Evolutionary conservation across 2,888 invertebrate genomes (phyloP).

Genomic region (Sipha maydis): DNA sequence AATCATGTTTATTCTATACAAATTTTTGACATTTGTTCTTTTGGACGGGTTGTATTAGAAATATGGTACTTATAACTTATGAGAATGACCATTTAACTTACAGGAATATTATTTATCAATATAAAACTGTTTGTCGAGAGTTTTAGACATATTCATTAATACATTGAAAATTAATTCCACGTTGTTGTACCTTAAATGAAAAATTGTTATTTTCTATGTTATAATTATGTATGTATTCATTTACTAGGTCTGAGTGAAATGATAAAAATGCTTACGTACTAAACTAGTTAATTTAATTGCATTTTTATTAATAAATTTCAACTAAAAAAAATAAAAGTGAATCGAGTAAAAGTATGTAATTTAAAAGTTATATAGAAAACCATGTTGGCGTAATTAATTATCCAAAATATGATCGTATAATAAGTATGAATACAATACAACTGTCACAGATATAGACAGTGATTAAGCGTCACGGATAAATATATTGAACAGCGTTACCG

Average conservation of each 20-base stretch:
- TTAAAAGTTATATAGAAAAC: conserved; percentile 15
- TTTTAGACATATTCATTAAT: background rate
- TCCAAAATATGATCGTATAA: background rate
- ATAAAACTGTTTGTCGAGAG: background rate
- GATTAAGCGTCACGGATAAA: conserved; percentile 36
- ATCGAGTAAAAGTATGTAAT: background rate
- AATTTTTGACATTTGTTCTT: too few relatives aligned
- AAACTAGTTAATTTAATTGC: background rate
- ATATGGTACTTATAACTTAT: too few relatives aligned
- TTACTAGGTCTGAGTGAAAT: too few relatives aligned
- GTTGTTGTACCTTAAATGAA: background rate
- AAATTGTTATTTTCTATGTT: background rate
- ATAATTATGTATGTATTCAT: background rate
- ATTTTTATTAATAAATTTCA: background rate
- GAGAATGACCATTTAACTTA: background rate
- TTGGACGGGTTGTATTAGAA: too few relatives aligned
- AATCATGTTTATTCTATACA: too few relatives aligned
- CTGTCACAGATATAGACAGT: conserved; percentile 21
- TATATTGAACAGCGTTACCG: background rate
- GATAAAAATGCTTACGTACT: background rate
- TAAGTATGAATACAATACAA: background rate
- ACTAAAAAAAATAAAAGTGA: background rate
- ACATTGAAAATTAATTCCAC: background rate
- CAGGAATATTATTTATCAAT: background rate
- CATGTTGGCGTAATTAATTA: background rate